Base-by-base conservation (phyloP, 2,797 vertebrate genomes). In the Numenius phaeopus region DNA sequence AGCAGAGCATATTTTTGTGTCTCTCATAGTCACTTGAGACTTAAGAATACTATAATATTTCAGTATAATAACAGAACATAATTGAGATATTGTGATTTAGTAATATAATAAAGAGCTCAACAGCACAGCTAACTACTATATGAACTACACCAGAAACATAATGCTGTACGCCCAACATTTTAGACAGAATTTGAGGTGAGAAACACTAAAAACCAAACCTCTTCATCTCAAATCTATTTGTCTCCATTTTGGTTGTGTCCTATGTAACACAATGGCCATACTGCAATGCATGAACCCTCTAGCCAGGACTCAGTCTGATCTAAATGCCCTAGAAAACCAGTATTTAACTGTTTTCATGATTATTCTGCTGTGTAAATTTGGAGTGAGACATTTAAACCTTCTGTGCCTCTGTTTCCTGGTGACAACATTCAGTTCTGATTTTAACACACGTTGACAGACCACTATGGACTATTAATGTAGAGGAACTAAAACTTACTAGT, bases 21-120 rank as follows among this genome's bases (percentile, higher is more conserved):
- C 83, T 93, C 46, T 73, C 69, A 40, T 80, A 92, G 52, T 83
- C 86, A 58, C 75, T 37, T 88, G 39, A 66, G 83, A 89, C 46
- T 83, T 82, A 80, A 83, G 44, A 78, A 69, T 77, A 61, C 64
- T 85, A 13, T 71, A 89, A 71, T 73, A 83, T 95, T 95, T 93
- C 54, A 79, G 23, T 87, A 55, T 58, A 90, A 65, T 87, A 91
- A 80, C 2, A 17, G 34, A 93, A 79, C 13, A 29, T 67, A 91
- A 83, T 54, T 66, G 79, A 95, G 58, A 66, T 79, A 44, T 14
- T 78, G 21, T 91, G 80, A 78, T 75, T 81, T 86, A 76, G 32
- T 81, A 80, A 87, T 54, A 71, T 76, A 89, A 78, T 66, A 58
- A 79, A 93, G 72, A 85, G 44, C 55, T 86, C 44, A 72, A 3